Base-by-base conservation (phyloP, 1,140 invertebrate genomes). In the Drosophila asahinai region DNA sequence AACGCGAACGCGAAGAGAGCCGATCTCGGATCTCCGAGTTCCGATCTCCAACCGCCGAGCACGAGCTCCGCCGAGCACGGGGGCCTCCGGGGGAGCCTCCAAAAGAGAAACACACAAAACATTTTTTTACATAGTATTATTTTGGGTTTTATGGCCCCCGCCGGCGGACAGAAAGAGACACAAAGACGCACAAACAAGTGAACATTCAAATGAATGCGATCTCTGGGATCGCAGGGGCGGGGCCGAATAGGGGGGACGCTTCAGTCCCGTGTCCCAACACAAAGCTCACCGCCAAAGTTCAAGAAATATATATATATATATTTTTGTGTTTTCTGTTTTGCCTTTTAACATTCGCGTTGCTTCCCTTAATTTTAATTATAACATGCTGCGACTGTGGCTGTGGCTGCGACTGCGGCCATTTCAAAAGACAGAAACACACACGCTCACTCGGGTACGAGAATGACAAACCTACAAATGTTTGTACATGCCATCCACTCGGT, bases 51-150 rank as follows among this genome's bases (percentile, higher is more conserved):
- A 51, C 65, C 22, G 68, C 55, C 47, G 48, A 51, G 57, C 48
- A 52, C 49, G 59, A 77, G 54, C 54, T 43, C 40, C 52, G 27
- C 15, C 36, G 52, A 52, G 45, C 45, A 48, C 45, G 40, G n/a
- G 42, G 15, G 9, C 33, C 33, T 30, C 33, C 9, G 33, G 59
- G 36, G 40, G 38, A 8, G 36, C 36, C 30, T n/a, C 11, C 43
- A 17, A 65, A 49, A 40, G 60, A 81, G 70, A 81, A 75, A 72
- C 81, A 84, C 81, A 90, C 77, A 84, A 90, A 90, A 81, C 77
- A 81, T 71, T 71, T 86, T 86, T 86, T 84, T 90, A 90, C 86
- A 84, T 89, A 89, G 84, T 89, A 89, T 89, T 89, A 89, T 89
- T 89, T 89, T 89, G 81, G 84, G 65, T 89, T 89, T 89, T 89